Conservation (phyloP, 2,797 vertebrate genomes). For the Darevskia nairensis region DNA sequence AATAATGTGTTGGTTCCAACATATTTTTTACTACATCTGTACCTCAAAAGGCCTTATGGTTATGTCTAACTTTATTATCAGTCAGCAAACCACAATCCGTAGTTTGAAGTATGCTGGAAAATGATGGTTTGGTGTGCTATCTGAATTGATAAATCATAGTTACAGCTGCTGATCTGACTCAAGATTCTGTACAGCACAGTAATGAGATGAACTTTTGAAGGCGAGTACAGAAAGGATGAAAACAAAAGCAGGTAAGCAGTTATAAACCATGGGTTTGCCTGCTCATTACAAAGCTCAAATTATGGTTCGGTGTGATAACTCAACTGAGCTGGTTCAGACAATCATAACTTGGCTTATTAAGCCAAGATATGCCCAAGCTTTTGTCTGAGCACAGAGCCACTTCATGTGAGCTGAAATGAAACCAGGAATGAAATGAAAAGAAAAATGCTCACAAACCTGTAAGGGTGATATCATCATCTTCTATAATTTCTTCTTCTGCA, state of each 20-base stretch:
- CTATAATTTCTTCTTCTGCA: constrained; percentile 84
- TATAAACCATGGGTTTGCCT: not conserved
- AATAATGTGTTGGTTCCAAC: too few relatives aligned
- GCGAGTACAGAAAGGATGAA: not conserved
- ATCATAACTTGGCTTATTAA: too few relatives aligned
- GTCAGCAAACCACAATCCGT: not conserved
- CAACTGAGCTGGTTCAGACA: not conserved
- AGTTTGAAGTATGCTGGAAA: not conserved
- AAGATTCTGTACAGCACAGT: not conserved
- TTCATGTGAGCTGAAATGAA: too few relatives aligned
- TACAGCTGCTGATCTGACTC: not conserved
- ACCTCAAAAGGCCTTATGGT: constrained; percentile 8
- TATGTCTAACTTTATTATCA: not conserved
- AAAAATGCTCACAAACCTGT: constrained; percentile 82
- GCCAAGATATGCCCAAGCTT: too few relatives aligned
- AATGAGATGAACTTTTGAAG: not conserved
- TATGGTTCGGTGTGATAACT: not conserved
- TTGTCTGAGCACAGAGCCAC: too few relatives aligned
- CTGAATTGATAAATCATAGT: too few relatives aligned
- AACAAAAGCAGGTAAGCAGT: not conserved
- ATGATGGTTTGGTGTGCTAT: too few relatives aligned
- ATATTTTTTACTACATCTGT: constrained; percentile 7
- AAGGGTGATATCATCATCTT: constrained; percentile 84
- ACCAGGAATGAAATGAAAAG: too few relatives aligned
- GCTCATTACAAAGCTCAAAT: not conserved